These are phyloP conservation scores for Augiades crinisus DNA, from an alignment of 2,888 invertebrate species.

Conservation along the genomic window DNA sequence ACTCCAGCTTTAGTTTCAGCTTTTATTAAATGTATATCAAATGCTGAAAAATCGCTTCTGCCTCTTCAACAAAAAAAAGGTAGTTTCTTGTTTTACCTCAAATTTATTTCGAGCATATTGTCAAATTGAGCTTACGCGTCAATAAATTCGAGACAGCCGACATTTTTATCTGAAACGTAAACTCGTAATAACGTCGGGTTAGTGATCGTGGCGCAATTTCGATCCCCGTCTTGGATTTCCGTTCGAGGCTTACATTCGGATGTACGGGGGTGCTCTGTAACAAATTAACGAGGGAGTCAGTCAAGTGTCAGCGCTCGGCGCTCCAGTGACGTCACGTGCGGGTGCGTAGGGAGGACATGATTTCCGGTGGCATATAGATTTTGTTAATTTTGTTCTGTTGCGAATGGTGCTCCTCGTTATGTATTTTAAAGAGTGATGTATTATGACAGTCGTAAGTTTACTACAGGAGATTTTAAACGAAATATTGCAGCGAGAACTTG, in stretches of 20 bases:
- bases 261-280: constrained; percentile 52
- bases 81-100: no score
- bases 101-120: no score
- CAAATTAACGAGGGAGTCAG: constrained; percentile 74
- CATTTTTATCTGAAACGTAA: constrained; percentile 53
- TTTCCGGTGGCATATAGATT: background rate
- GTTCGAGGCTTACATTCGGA: constrained; percentile 46
- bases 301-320: constrained; percentile 67
- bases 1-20: no score
- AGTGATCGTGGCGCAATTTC: constrained; percentile 43
- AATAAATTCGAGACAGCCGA: constrained; percentile 13
- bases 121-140: background rate
- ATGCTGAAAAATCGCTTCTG: no score
- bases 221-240: constrained; percentile 28
- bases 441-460: no score
- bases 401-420: background rate
- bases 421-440: no score
- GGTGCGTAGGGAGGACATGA: constrained; percentile 20
- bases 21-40: no score
- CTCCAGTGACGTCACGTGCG: constrained; percentile 48
- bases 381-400: background rate
- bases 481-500: background rate
- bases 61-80: no score
- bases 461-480: no score
- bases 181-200: constrained; percentile 48